A percentile compares a stretch with the other conserved stretches of the same genome.
Conservation (phyloP, 2,113 vertebrate genomes). For the Camarhynchus parvulus region DNA sequence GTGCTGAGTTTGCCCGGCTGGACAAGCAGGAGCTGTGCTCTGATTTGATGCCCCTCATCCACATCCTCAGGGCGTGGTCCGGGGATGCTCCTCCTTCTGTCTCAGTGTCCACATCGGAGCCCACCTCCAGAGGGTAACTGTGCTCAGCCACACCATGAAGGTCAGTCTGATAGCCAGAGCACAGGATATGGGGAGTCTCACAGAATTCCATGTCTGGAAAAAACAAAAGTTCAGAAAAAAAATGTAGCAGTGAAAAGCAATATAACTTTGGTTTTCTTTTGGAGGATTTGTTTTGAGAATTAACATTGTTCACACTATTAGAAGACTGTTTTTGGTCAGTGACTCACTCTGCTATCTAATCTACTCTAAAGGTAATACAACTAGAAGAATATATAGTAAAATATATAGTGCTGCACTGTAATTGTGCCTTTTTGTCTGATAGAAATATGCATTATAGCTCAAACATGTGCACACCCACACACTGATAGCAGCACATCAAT, state of each 20-base stretch:
- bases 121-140: slow-evolving; percentile 87
- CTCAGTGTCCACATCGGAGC: slow-evolving; percentile 90
- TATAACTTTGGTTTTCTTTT: neutral
- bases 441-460: neutral
- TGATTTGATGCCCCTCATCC: slow-evolving; percentile 92
- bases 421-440: neutral
- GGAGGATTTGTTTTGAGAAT: neutral
- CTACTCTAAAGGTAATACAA: neutral
- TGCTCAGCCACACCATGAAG: slow-evolving; percentile 79
- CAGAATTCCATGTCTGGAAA: slow-evolving; percentile 90
- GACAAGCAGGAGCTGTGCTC: slow-evolving; percentile 95
- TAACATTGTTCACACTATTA: neutral
- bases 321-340: neutral
- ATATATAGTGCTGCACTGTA: neutral
- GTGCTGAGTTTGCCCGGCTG: slow-evolving; percentile 92
- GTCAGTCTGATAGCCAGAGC: slow-evolving; percentile 86
- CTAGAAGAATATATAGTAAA: neutral
- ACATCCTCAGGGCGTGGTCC: slow-evolving; percentile 88
- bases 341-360: neutral
- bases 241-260: neutral
- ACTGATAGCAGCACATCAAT: neutral
- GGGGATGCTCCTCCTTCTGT: slow-evolving; percentile 89
- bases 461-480: neutral
- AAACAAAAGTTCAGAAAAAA: slow-evolving; percentile 40
- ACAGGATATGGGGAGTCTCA: slow-evolving; percentile 85